These are phyloP conservation scores for Periparus ater DNA, from an alignment of 2,797 vertebrate genomes.

Conservation along the genomic window DNA sequence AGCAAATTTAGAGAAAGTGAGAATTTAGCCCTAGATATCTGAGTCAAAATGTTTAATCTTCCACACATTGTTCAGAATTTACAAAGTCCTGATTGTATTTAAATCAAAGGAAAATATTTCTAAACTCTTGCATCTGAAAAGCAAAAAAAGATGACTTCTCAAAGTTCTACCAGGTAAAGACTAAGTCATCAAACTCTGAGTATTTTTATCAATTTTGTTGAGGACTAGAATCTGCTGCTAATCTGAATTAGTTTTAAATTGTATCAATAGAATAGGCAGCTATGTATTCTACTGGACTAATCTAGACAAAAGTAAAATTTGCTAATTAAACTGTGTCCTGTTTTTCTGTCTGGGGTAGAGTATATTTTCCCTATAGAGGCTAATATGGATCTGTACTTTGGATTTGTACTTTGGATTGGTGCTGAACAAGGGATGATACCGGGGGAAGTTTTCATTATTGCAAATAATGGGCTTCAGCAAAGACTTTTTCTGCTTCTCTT, in stretches of 20 bases:
- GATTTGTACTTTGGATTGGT: background rate
- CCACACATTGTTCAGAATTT: background rate
- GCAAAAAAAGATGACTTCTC: background rate
- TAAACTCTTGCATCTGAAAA: background rate
- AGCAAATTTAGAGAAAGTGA: background rate
- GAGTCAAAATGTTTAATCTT: background rate
- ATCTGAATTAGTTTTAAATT: background rate
- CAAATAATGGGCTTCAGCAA: background rate
- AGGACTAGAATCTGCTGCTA: background rate
- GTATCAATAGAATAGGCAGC: background rate
- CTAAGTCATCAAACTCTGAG: background rate
- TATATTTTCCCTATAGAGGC: background rate
- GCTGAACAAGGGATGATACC: background rate
- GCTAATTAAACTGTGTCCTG: background rate
- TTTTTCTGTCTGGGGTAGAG: background rate
- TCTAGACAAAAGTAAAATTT: background rate
- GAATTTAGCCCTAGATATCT: background rate
- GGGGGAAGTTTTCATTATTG: background rate
- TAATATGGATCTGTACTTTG: accelerated
- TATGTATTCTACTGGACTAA: background rate
- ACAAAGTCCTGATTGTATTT: background rate
- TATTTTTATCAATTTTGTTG: background rate
- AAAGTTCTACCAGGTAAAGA: background rate
- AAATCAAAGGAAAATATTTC: background rate
- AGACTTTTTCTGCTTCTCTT: background rate